These are phyloP conservation scores for Chlorodrepanis virens DNA, from an alignment of 2,113 vertebrate species.

Conservation along the genomic window DNA sequence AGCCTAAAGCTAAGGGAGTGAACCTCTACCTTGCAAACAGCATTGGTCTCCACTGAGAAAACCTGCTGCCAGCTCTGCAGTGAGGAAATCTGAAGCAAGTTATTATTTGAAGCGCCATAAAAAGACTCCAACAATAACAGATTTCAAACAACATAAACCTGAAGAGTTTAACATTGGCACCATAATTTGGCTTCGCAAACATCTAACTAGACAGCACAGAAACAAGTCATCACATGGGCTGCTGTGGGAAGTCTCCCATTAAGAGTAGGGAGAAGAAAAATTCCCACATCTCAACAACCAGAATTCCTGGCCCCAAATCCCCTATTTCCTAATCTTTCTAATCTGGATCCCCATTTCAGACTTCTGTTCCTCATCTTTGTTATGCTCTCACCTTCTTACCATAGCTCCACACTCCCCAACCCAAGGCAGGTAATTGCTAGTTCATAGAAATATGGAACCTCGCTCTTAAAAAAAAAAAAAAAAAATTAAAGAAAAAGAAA, in stretches of 20 bases:
- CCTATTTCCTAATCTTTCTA: neutral
- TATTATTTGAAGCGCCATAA: neutral
- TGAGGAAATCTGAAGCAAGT: neutral
- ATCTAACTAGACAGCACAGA: neutral
- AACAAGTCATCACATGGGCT: neutral
- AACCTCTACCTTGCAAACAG: neutral
- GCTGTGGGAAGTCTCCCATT: neutral
- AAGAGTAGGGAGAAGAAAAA: neutral
- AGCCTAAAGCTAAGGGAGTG: neutral
- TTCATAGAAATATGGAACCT: neutral
- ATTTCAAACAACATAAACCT: neutral
- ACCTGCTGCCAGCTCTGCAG: neutral
- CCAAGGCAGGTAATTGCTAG: neutral
- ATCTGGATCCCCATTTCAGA: neutral
- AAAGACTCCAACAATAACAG: neutral
- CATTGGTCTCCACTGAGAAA: neutral
- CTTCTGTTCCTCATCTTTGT: neutral
- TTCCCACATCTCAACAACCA: neutral
- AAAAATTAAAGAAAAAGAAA: neutral
- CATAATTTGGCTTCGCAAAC: neutral
- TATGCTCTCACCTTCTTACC: neutral
- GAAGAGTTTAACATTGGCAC: neutral
- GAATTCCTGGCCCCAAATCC: neutral
- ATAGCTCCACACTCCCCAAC: rapidly evolving
- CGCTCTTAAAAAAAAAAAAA: neutral